Base-by-base conservation (phyloP, 2,888 invertebrate species). In the Prenolepis imparis region DNA sequence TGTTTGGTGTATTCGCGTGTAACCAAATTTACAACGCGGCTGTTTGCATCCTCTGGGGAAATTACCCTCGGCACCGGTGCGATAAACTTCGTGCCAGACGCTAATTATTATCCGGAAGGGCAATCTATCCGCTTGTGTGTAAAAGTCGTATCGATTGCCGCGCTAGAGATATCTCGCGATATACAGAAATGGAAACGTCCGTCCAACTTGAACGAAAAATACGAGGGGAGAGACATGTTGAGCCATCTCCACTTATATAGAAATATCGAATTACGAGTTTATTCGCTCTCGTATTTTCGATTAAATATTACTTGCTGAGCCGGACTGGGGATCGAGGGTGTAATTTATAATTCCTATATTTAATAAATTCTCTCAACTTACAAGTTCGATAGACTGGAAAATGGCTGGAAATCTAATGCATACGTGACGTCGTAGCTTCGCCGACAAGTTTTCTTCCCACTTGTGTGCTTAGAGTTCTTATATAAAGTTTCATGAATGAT, bases 41-140 rank as follows among this genome's bases (percentile, higher is more conserved):
- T 21, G 44, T 57, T 61, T 28, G 41, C 21, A 48, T 64, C 59
- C 85, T 74, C 85, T 21, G 59, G 85, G 85, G 85, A 86, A 86
- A 86, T 86, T 86, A 85, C 74, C 82, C 75, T 80, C 61, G 67
- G 67, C 48, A 48, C 36, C 52, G 32, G 74, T 64, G 36, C 70
- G 44, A 55, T 82, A 82, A 84, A 77, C 70, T 70, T 75, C 57
- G 68, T 72, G 64, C 63, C 44, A 55, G 44, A 82, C 82, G 74
- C 75, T 84, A 84, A 84, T 84, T 84, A 67, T 78, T 64, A 66
- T 48, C 48, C 66, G 80, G 78, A 68, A 77, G 39, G 57, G 82
- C 64, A 64, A 82, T 77, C 52, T 66, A 77, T 67, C 48, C 32
- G 64, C 11, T 66, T 57, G 44, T 44, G 44, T 44, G 44, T 41